Percentiles rank a stretch among this genome's conserved stretches.
Conservation (phyloP, 2,888 invertebrate genomes). For the Deroplatys truncata region DNA sequence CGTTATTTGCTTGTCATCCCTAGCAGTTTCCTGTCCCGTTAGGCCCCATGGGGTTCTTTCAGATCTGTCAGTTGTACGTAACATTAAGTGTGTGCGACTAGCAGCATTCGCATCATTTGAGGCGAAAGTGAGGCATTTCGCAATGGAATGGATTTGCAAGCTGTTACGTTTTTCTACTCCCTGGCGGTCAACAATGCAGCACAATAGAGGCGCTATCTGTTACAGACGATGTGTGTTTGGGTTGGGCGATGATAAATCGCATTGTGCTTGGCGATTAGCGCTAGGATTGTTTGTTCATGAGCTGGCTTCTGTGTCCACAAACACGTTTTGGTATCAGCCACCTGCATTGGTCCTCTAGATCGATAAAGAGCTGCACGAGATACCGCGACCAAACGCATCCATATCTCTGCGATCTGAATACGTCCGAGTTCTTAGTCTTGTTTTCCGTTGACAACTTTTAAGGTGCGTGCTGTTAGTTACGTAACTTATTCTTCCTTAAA, state of each 20-base stretch:
- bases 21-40: neutral
- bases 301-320: neutral
- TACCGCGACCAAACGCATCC: neutral
- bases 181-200: neutral
- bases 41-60: neutral
- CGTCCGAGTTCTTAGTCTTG: no score
- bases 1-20: no score
- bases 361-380: neutral
- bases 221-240: neutral
- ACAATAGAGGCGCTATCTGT: neutral
- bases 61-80: neutral
- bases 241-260: neutral
- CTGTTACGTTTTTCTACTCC: neutral
- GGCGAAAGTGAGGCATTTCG: neutral
- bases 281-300: neutral
- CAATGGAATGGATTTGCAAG: neutral
- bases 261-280: neutral
- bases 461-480: no score
- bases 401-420: no score
- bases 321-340: neutral
- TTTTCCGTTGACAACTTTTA: no score
- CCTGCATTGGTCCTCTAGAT: neutral
- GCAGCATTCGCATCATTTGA: neutral
- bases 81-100: neutral
- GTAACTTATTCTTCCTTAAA: no score